Conservation (phyloP, 2,797 vertebrate genomes). For the Crenuchus spilurus region DNA sequence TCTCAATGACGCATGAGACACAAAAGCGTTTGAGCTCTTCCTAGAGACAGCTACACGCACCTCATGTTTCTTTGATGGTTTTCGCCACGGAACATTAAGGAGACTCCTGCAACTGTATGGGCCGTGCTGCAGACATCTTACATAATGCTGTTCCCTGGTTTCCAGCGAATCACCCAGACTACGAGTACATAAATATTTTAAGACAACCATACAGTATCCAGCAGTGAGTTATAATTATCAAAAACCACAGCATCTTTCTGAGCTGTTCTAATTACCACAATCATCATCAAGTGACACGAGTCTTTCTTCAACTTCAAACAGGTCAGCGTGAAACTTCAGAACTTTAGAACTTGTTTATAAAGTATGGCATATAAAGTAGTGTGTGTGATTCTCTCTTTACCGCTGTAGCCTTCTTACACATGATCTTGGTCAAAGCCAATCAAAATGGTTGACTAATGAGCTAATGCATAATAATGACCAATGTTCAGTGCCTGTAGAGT, state of each 20-base stretch:
- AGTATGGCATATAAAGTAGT: background rate
- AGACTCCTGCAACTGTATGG: constrained; percentile 3
- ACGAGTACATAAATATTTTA: constrained; percentile 68
- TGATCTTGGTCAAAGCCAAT: too few species aligned
- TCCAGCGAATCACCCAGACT: constrained; percentile 57
- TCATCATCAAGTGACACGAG: constrained; percentile 40
- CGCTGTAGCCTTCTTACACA: too few species aligned
- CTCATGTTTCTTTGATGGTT: constrained; percentile 64
- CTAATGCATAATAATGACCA: too few species aligned
- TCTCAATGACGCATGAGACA: constrained; percentile 8
- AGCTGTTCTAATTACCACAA: constrained; percentile 47
- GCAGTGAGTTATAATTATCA: constrained; percentile 66
- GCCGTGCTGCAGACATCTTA: constrained; percentile 46
- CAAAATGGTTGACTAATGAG: too few species aligned
- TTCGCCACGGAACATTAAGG: constrained; percentile 43
- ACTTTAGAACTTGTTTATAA: background rate
- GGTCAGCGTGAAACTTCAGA: background rate
- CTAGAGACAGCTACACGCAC: constrained; percentile 15
- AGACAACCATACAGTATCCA: constrained; percentile 65
- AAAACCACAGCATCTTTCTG: constrained; percentile 51
- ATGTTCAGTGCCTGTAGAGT: too few species aligned
- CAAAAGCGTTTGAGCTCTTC: constrained; percentile 31
- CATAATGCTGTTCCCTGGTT: constrained; percentile 64
- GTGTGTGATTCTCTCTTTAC: too few species aligned
- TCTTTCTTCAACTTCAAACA: constrained; percentile 24